These are phyloP conservation scores for Eonycteris spelaea DNA, from an alignment of 2,113 vertebrate genomes.

Conservation along the genomic window DNA sequence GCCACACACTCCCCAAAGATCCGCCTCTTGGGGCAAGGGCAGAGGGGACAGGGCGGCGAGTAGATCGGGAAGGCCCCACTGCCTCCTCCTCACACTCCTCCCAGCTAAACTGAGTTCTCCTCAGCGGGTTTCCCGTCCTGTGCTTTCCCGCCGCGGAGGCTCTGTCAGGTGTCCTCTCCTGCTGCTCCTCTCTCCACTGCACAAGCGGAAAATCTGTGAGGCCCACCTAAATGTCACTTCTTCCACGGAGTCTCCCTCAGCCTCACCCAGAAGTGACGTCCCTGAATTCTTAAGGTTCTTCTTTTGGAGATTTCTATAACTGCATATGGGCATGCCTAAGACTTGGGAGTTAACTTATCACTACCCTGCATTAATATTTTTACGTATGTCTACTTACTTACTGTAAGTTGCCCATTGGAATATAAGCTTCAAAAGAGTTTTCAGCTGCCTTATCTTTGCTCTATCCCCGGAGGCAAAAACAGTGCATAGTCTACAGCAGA, in stretches of 20 bases:
- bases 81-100: neutral
- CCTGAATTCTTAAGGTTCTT: neutral
- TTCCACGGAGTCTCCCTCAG: neutral
- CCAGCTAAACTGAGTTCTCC: neutral
- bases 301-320: neutral
- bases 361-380: neutral
- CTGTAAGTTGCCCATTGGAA: neutral
- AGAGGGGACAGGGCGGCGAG: neutral
- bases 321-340: neutral
- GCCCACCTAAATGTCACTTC: neutral
- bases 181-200: neutral
- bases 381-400: neutral
- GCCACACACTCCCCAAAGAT: neutral
- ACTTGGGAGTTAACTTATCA: neutral
- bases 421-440: neutral
- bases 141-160: fast-evolving
- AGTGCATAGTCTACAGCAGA: neutral
- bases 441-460: neutral
- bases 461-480: neutral
- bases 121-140: neutral
- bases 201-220: neutral
- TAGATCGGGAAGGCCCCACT: too few species aligned
- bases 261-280: neutral
- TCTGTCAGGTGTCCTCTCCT: fast-evolving
- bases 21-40: neutral